phyloP scores from a whole-genome alignment of 2,888 invertebrate genomes.

The Dicyrtomina minuta region DNA sequence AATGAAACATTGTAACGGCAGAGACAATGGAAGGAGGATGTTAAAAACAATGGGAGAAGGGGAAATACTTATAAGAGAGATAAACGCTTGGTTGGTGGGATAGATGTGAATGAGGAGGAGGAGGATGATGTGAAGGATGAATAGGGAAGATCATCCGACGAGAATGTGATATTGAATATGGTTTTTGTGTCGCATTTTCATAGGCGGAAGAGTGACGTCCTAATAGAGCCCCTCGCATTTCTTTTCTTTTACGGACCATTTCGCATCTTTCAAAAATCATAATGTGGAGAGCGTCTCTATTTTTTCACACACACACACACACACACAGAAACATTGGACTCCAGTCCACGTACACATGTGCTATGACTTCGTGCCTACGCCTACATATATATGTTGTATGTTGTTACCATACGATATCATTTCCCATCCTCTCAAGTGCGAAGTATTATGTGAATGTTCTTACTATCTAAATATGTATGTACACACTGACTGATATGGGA shows the following conservation, averaged over 20 bases:
- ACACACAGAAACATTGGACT: not conserved
- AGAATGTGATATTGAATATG: conserved; percentile 20
- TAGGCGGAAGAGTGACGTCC: not conserved
- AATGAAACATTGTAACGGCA: no score
- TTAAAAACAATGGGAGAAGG: not conserved
- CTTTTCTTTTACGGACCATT: conserved; percentile 25
- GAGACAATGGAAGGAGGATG: not conserved
- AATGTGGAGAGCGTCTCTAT: conserved; percentile 6
- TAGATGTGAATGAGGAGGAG: not conserved
- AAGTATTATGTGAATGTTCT: no score
- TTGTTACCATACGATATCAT: no score
- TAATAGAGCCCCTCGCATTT: not conserved
- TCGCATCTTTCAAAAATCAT: conserved; percentile 8
- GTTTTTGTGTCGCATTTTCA: conserved; percentile 8
- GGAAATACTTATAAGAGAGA: conserved; percentile 6
- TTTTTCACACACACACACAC: no score
- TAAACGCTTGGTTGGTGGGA: not conserved
- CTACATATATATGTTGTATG: not conserved
- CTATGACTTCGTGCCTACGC: not conserved
- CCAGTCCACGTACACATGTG: not conserved
- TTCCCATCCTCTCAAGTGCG: no score
- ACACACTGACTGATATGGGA: no score
- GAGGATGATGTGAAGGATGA: no score
- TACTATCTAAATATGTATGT: no score
- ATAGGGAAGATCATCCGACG: not conserved